These are phyloP conservation scores for Phataginus tricuspis DNA, from an alignment of 2,797 vertebrate genomes.

Conservation along the genomic window DNA sequence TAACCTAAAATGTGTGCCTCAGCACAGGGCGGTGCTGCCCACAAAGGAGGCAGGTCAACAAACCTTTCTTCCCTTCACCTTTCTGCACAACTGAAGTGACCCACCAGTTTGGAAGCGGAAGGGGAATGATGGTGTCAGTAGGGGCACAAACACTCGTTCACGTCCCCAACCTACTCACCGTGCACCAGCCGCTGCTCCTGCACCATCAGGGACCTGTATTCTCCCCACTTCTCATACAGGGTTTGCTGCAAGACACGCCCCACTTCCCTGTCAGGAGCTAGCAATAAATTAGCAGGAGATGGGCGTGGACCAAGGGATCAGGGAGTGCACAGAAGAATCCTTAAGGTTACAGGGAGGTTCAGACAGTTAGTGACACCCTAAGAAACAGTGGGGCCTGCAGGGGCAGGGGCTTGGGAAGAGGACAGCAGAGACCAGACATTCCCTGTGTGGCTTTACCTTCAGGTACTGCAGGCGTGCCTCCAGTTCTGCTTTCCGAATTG, in stretches of 20 bases:
- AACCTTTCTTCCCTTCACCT: not conserved
- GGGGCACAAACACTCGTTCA: not conserved
- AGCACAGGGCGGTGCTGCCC: not conserved
- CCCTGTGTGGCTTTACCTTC: conserved; percentile 87
- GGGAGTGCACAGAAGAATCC: not conserved
- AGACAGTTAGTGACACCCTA: not conserved
- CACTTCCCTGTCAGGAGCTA: conserved; percentile 33
- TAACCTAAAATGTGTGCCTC: not conserved
- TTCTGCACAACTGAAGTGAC: not conserved
- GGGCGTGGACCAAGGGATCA: not conserved
- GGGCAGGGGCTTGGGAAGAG: not conserved
- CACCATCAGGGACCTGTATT: conserved; percentile 95
- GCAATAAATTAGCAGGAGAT: not conserved
- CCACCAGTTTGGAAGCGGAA: too few relatives aligned
- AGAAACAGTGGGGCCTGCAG: not conserved
- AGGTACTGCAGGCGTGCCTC: conserved; percentile 96
- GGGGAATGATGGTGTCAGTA: accelerated
- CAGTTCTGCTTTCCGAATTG: conserved; percentile 94
- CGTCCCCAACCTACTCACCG: conserved; percentile 85
- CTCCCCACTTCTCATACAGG: conserved; percentile 97
- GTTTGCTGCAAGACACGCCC: conserved; percentile 91
- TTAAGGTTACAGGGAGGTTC: not conserved
- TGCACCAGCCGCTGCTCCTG: conserved; percentile 96
- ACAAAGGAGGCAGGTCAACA: not conserved
- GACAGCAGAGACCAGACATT: not conserved